Evolutionary conservation across 2,113 vertebrate species (phyloP).

Genomic region (Cariama cristata): DNA sequence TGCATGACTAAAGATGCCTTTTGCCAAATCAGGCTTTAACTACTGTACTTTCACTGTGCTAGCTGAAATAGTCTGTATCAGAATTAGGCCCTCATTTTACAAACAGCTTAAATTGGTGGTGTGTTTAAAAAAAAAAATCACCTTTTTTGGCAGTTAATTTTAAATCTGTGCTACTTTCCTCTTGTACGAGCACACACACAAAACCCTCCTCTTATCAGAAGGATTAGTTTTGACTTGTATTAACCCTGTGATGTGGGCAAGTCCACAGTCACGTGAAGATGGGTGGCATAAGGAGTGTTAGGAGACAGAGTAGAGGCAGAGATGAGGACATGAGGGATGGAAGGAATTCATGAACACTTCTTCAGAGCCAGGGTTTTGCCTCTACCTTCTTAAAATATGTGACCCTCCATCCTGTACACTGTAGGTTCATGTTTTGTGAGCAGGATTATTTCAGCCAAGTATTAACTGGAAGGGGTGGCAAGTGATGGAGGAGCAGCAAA

Average conservation of each 20-base stretch:
- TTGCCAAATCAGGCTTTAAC: neutral
- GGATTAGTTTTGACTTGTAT: neutral
- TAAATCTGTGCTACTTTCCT: neutral
- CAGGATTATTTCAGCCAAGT: neutral
- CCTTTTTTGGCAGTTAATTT: neutral
- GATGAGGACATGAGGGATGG: accelerated
- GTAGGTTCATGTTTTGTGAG: neutral
- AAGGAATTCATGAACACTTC: neutral
- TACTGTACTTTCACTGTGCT: neutral
- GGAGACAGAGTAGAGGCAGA: neutral
- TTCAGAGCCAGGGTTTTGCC: neutral
- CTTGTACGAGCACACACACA: accelerated
- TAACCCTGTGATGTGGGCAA: neutral
- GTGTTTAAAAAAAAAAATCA: neutral
- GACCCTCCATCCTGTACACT: neutral
- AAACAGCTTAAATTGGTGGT: neutral
- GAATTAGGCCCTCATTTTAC: neutral
- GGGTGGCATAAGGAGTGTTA: neutral
- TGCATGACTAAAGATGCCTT: neutral
- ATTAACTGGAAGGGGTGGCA: neutral
- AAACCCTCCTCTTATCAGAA: neutral
- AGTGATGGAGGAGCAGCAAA: neutral
- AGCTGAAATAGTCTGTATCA: neutral
- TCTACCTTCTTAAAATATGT: neutral
- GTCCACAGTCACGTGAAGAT: neutral